phyloP scores from a whole-genome alignment of 2,113 vertebrate genomes.

The Hepsetus odoe region DNA sequence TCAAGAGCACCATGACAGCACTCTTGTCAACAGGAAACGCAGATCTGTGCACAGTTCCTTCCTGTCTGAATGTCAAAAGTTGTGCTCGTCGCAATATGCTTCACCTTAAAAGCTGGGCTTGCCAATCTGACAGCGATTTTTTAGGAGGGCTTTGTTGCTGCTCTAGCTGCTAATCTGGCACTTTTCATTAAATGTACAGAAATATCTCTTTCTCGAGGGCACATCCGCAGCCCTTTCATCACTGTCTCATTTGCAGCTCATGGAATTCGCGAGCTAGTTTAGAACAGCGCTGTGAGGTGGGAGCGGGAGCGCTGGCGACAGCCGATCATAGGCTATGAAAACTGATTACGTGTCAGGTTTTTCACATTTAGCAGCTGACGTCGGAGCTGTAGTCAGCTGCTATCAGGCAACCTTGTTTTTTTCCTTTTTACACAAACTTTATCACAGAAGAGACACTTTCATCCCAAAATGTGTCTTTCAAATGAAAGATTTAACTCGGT shows the following conservation, averaged over 20 bases:
- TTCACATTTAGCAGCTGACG: background rate
- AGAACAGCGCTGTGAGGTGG: background rate
- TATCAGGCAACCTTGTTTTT: too few species aligned
- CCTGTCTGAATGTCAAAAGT: slow-evolving; percentile 54
- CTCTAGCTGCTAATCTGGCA: background rate
- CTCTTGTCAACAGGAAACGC: slow-evolving; percentile 73
- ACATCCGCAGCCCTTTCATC: background rate
- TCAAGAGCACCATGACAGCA: slow-evolving; percentile 15
- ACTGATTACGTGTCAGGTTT: background rate
- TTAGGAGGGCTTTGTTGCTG: background rate
- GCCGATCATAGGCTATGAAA: background rate
- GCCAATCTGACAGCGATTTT: background rate
- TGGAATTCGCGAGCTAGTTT: background rate
- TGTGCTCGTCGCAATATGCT: slow-evolving; percentile 52
- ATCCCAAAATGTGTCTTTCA: too few species aligned
- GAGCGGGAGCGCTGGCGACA: background rate
- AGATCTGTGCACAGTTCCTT: slow-evolving; percentile 71
- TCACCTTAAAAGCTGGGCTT: slow-evolving; percentile 54
- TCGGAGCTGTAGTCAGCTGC: too few species aligned
- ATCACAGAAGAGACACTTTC: background rate
- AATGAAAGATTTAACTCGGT: too few species aligned
- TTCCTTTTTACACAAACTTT: too few species aligned
- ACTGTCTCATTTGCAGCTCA: background rate
- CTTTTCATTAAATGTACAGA: background rate
- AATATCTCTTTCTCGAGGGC: background rate